Evolutionary conservation across 2,113 vertebrate species (phyloP), one percentile per base, ranked within the genome.

Genomic region (Amblyornis subalaris): DNA sequence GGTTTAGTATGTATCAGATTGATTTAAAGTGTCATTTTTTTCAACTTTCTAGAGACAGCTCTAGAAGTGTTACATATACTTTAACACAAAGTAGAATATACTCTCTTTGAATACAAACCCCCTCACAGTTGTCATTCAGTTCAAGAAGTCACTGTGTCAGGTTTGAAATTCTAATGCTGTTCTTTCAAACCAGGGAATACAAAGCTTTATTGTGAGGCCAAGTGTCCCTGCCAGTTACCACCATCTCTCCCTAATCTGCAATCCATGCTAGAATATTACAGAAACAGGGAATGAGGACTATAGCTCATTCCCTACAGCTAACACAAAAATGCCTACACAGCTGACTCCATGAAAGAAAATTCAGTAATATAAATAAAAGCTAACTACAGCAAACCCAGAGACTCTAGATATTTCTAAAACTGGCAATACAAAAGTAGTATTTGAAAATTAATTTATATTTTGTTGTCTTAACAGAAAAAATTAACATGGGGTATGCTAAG

Each of bases 121-220:
- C 24, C 24, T n/a, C 38, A 21, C 85, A 38, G 24, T 64, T 36
- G 23, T 54, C 7, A 55, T 54, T 91, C 18, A 40, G 50, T 47
- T 58, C 0, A 0, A 82, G 18, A 88, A 88, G 51, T 15, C 60
- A 51, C 55, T n/a, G 31, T 35, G 35, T 67, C 78, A 89, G 33
- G 51, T 95, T 79, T 89, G 74, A 85, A 89, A 91, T 89, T 89
- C 77, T 80, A 91, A 89, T 76, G 60, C 18, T 38, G 65, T 70
- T 85, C 58, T 45, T 85, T 82, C 74, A 76, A 81, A 82, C 5
- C 10, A 64, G 17, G 15, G 47, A 82, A 70, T 5, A 95, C 77
- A 96, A 95, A 79, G 87, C 75, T 50, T 75, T 45, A 86, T 84
- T 93, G 83, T 91, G 36, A 90, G 33, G 25, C 66, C 74, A 66